Evolutionary conservation across 2,797 vertebrate genomes (phyloP), one percentile per base, ranked within the genome.

Genomic region (Sparus aurata): DNA sequence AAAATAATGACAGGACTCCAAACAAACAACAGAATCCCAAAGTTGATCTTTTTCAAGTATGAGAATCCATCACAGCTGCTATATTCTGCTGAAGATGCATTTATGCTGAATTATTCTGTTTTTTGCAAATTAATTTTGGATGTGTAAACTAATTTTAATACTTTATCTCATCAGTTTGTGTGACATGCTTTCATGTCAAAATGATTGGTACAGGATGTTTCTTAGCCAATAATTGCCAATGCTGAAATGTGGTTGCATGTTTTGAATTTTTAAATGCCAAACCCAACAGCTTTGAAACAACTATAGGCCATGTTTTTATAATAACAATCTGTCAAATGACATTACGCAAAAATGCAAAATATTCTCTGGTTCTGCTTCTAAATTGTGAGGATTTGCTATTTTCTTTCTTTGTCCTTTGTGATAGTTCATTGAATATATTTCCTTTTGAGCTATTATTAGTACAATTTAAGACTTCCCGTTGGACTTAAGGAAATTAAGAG

Each of bases 101-200:
- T 64, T 66, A 30, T 69, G 50, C 2, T 23, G 18, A 23, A 59
- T 27, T 61, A 18, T 65, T 64, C 73, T 68, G 2, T 30, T 50
- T 0, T 45, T 45, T 45, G 38, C 16, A 47, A 41, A 60, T 65
- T 52, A 25, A 53, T 73, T 70, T 74, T 41, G 43, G n/a, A 60
- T 46, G 25, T 38, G 16, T 27, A 12, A 83, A 83, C 12, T 45
- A 27, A 77, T 64, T 69, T 34, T 0, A 23, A 50, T 71, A 34
- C 34, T 55, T 45, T 49, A 46, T 69, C 59, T 59, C 20, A 3
- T 62, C 8, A 43, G 15, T 66, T 66, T 53, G 57, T 52, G 61
- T 66, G 30, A 60, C 34, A 17, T 43, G 38, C 34, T 45, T 47
- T 65, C 1, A 45, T 46, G 27, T 60, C 15, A 47, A 64, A 55